Percentiles rank a stretch among this genome's conserved stretches.
Conservation (phyloP, 2,797 vertebrate species). For the Psittacula echo region DNA sequence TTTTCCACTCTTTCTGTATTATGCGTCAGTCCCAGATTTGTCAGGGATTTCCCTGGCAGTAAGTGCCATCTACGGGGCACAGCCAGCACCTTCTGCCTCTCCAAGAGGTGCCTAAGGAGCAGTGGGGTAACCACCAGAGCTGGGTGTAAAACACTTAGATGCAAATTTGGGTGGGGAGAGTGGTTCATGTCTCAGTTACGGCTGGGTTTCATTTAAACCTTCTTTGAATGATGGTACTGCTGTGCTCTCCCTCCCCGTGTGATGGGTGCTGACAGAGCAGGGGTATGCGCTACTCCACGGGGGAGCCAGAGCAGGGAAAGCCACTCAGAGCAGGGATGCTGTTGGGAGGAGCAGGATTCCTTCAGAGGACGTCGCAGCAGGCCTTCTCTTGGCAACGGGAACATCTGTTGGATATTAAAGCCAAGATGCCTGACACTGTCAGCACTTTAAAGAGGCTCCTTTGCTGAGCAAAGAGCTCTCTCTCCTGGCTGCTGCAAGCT, state of each 20-base stretch:
- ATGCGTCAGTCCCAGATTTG: background rate
- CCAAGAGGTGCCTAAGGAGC: background rate
- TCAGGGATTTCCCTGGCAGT: background rate
- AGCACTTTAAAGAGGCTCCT: background rate
- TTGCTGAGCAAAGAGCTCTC: constrained; percentile 61
- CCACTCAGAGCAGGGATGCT: background rate
- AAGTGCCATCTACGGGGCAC: background rate
- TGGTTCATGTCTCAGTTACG: background rate
- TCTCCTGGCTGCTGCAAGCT: constrained; percentile 46
- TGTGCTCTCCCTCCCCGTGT: accelerated
- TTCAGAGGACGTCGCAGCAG: background rate
- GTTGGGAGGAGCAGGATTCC: background rate
- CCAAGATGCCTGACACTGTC: background rate
- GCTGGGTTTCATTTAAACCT: background rate
- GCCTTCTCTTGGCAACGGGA: background rate
- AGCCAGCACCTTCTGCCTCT: background rate
- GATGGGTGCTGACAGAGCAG: background rate
- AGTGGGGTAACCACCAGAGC: background rate
- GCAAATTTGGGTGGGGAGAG: background rate
- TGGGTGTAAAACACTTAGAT: background rate
- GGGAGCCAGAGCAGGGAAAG: background rate
- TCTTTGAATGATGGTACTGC: background rate
- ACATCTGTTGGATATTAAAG: background rate
- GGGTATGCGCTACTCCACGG: accelerated
- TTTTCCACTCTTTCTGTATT: background rate